Percentiles rank a stretch among this genome's conserved stretches.
phyloP scores from a whole-genome alignment of 2,888 invertebrate genomes.

The Ashinkailepas kermadecensis region DNA sequence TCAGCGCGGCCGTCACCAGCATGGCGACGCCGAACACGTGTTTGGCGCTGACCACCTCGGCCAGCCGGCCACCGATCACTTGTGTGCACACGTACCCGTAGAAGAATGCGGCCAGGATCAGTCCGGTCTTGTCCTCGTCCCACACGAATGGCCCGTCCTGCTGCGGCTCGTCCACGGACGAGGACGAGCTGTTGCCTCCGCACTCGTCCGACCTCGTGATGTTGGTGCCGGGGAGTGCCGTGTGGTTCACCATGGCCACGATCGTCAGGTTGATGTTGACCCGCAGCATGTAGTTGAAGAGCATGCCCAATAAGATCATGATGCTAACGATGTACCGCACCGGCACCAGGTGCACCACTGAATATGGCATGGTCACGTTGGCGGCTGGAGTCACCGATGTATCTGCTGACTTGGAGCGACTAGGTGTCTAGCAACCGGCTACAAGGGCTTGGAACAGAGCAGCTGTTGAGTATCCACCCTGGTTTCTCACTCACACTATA shows the following conservation, averaged over 20 bases:
- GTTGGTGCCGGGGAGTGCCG: slow-evolving; percentile 27
- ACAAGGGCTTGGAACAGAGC: too few species aligned
- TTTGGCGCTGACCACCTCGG: slow-evolving; percentile 37
- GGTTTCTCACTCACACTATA: too few species aligned
- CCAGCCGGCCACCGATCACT: too few species aligned
- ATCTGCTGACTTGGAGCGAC: too few species aligned
- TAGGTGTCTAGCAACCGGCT: too few species aligned
- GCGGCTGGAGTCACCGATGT: too few species aligned
- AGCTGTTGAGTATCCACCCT: too few species aligned
- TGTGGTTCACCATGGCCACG: slow-evolving; percentile 61
- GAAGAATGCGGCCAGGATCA: slow-evolving; percentile 34
- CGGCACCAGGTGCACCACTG: too few species aligned
- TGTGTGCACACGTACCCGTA: too few species aligned
- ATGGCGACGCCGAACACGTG: slow-evolving; percentile 39
- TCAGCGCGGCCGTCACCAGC: slow-evolving; percentile 39
- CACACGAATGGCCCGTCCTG: slow-evolving; percentile 34
- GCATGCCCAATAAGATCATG: slow-evolving; percentile 68
- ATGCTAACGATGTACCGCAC: slow-evolving; percentile 74
- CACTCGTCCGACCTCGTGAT: slow-evolving; percentile 22
- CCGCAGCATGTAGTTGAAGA: slow-evolving; percentile 69
- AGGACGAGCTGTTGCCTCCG: background rate
- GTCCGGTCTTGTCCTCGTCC: slow-evolving; percentile 39
- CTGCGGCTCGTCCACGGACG: too few species aligned
- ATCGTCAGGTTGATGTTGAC: slow-evolving; percentile 81
- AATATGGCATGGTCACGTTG: too few species aligned